Evolutionary conservation across 1,140 invertebrate species (phyloP).

Genomic region (Triops cancriformis): DNA sequence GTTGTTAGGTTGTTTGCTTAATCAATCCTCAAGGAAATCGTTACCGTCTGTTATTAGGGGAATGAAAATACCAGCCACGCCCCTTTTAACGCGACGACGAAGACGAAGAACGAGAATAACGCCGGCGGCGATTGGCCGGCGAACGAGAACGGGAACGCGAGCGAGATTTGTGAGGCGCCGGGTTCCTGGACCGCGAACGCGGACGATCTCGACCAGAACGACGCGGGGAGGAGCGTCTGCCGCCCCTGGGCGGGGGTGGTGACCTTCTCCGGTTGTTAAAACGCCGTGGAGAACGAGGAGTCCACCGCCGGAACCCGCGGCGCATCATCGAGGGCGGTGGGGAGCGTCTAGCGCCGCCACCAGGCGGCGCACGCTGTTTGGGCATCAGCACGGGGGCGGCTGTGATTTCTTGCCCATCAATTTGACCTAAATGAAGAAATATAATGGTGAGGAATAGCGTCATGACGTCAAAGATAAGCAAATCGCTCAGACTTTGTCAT

Average conservation of each 20-base stretch:
- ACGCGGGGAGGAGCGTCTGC: conserved; percentile 41
- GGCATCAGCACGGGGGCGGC: conserved; percentile 79
- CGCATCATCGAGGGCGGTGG: conserved; percentile 51
- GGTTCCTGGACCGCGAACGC: conserved; percentile 39
- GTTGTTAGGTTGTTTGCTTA: no score
- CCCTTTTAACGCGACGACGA: conserved; percentile 60
- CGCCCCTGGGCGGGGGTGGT: conserved; percentile 32
- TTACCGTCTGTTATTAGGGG: background rate
- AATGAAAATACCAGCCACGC: background rate
- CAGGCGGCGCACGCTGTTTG: conserved; percentile 53
- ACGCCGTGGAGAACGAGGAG: conserved; percentile 38
- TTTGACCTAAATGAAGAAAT: conserved; percentile 40
- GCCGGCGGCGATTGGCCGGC: conserved; percentile 53
- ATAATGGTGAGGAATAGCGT: no score
- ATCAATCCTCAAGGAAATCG: no score
- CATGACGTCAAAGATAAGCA: no score
- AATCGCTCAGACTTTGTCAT: no score
- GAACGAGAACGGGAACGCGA: conserved; percentile 51
- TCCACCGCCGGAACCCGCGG: conserved; percentile 45
- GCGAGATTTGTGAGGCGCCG: conserved; percentile 40
- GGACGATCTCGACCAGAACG: conserved; percentile 30
- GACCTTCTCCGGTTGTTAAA: conserved; percentile 33
- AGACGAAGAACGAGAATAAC: conserved; percentile 69
- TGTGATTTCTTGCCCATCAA: conserved; percentile 84
- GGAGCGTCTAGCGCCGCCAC: conserved; percentile 45